Percentiles rank a stretch among this genome's conserved stretches.
Conservation (phyloP, 2,113 vertebrate genomes). For the Macroglossus sobrinus region DNA sequence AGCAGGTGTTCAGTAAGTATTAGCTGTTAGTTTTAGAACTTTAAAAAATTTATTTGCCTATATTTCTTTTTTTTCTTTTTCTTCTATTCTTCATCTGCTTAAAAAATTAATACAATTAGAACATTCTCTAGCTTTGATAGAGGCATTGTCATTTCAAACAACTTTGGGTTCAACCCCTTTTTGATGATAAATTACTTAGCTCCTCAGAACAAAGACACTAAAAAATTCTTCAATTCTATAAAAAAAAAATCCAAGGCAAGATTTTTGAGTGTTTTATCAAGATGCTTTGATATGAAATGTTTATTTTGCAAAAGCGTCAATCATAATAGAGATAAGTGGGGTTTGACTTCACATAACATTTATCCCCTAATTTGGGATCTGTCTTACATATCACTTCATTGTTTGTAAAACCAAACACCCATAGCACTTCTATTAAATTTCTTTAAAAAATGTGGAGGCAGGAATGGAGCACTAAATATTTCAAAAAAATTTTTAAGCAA, state of each 20-base stretch:
- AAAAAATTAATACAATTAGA: background rate
- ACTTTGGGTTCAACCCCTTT: background rate
- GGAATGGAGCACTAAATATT: background rate
- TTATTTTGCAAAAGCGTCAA: conserved; percentile 28
- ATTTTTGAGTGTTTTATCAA: background rate
- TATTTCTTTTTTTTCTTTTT: background rate
- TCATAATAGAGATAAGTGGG: background rate
- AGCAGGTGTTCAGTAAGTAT: background rate
- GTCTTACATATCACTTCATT: background rate
- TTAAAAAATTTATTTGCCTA: background rate
- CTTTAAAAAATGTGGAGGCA: background rate
- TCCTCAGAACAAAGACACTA: background rate
- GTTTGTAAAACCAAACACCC: background rate
- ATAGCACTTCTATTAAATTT: background rate
- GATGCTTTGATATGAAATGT: background rate
- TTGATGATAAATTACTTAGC: background rate
- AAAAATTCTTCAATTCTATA: background rate
- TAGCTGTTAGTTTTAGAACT: background rate
- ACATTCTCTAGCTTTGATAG: conserved; percentile 1
- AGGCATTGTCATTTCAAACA: conserved; percentile 2
- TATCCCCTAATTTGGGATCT: background rate
- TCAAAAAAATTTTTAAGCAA: background rate
- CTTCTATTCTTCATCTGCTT: background rate
- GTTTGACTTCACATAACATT: background rate
- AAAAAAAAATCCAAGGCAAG: background rate